phyloP scores from a whole-genome alignment of 2,888 invertebrate genomes.

The Drepana falcataria region DNA sequence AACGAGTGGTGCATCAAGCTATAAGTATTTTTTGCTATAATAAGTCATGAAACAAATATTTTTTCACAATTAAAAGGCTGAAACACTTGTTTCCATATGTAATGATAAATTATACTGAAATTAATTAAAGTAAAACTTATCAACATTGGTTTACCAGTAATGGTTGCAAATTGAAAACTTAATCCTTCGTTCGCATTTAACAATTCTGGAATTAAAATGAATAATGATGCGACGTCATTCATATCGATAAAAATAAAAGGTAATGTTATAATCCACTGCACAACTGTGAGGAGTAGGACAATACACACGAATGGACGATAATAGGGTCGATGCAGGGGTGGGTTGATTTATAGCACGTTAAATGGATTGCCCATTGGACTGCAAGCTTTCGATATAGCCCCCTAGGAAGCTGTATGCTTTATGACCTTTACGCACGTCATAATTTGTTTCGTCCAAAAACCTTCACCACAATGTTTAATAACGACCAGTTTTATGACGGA shows the following conservation, averaged over 20 bases:
- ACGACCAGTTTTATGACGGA: no score
- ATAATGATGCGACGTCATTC: constrained; percentile 45
- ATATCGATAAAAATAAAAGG: constrained; percentile 35
- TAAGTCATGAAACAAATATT: no score
- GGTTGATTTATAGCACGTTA: constrained; percentile 70
- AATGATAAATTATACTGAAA: no score
- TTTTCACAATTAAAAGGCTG: no score
- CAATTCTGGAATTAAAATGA: constrained; percentile 8
- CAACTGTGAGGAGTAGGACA: constrained; percentile 43
- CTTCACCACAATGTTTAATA: not conserved
- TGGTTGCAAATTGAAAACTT: no score
- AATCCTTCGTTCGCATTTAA: no score
- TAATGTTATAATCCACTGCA: constrained; percentile 65
- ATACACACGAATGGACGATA: constrained; percentile 62
- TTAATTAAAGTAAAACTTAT: no score
- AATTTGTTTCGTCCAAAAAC: not conserved
- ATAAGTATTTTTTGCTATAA: no score
- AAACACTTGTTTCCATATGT: no score
- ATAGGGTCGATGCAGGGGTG: constrained; percentile 48
- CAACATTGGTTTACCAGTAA: no score
- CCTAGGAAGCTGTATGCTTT: constrained; percentile 9
- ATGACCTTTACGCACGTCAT: constrained; percentile 7
- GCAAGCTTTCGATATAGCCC: constrained; percentile 32
- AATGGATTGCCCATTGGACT: constrained; percentile 58
- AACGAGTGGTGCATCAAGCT: no score